Base-by-base conservation (phyloP, 2,113 vertebrate species). In the Strix uralensis region DNA sequence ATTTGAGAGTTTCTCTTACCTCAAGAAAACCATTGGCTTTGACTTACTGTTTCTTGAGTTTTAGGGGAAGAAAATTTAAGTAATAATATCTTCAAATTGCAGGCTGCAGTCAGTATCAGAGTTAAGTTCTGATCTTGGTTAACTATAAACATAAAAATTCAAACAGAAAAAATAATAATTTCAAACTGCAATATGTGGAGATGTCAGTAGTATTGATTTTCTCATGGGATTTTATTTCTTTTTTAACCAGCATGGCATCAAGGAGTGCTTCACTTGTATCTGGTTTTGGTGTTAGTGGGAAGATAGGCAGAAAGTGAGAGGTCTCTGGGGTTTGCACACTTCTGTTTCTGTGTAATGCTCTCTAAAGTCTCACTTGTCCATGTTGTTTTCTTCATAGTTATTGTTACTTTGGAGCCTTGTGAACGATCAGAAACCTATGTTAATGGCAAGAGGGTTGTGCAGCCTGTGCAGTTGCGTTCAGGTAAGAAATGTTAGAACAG, bases 381-480 rank as follows among this genome's bases (percentile, higher is more conserved):
- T 73, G 22, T 52, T 94, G n/a, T 92, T 75, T 82, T 94, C 42
- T 63, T 96, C 51, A 25, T 96, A 99, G 99, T 99, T 81, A 98
- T 99, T 26, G 99, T 99, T 78, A 98, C 98, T 73, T 90, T 99
- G 96, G 99, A 99, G 92, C 99, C 99, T 44, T 99, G 99, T 90
- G 99, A 99, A 83, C 98, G 98, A 67, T 99, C 99, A 1, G 99
- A 99, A 97, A 99, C 99, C 3, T 99, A 99, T 0, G 99, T 99
- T 81, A 99, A 99, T 15, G 99, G 99, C 95, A 99, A 99, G 94
- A 98, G 99, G 55, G 99, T 99, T 52, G 97, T 98, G 38, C 98
- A 99, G 70, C 98, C 99, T 4, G 99, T 99, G 82, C 99, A 99
- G 95, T 88, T 99, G 42, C 99, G 99, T 75, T 99, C 99, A 97